Conservation (phyloP, 2,113 vertebrate species). For the Ammospiza caudacuta region DNA sequence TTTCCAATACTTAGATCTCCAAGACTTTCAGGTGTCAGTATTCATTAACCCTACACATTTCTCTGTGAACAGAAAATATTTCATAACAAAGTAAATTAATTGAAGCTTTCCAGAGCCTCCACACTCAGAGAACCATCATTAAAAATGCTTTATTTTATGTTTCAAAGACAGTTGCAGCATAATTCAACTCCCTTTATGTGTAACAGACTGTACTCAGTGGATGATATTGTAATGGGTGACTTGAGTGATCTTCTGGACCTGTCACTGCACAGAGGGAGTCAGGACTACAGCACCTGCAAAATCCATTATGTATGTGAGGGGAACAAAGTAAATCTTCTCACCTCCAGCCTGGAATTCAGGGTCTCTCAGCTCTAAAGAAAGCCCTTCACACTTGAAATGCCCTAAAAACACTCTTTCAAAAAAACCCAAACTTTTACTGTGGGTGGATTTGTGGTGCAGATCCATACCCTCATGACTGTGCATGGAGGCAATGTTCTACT, state of each 20-base stretch:
- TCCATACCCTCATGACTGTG: neutral
- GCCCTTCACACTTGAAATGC: neutral
- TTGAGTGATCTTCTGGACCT: neutral
- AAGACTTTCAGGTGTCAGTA: neutral
- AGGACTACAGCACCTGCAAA: neutral
- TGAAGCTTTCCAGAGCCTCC: neutral
- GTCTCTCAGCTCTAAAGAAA: neutral
- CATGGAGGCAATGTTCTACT: neutral
- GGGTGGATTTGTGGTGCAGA: neutral
- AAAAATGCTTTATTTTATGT: neutral
- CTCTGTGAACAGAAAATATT: neutral
- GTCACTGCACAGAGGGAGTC: neutral
- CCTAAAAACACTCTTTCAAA: fast-evolving
- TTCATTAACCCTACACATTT: neutral
- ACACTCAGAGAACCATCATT: neutral
- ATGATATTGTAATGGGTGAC: neutral
- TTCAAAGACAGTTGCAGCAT: neutral
- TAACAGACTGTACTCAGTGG: neutral
- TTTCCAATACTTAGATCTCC: neutral
- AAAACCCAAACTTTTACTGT: neutral
- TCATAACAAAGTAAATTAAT: neutral
- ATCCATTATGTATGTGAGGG: neutral
- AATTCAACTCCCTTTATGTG: neutral
- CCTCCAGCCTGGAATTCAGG: neutral
- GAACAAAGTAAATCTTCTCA: neutral